Evolutionary conservation across 2,797 vertebrate species (phyloP).

Genomic region (Limnodromus scolopaceus): DNA sequence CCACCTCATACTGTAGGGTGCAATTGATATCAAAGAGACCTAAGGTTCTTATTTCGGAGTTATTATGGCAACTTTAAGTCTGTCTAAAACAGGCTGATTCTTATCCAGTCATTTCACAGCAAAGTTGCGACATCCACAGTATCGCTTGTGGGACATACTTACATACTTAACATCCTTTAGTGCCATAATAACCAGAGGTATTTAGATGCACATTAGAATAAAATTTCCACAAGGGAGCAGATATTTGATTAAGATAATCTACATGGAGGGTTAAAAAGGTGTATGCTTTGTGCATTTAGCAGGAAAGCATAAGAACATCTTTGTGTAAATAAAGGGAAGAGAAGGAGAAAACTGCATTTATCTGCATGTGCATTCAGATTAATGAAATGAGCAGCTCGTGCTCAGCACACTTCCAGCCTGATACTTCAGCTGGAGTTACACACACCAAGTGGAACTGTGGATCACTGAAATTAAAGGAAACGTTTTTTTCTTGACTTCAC

Average conservation of each 20-base stretch:
- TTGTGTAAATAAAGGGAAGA: background rate
- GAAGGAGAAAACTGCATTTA: background rate
- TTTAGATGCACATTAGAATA: background rate
- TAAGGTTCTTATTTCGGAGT: background rate
- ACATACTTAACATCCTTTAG: background rate
- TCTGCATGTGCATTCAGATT: background rate
- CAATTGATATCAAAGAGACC: background rate
- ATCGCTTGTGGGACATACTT: background rate
- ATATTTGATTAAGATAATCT: background rate
- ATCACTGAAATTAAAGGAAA: background rate
- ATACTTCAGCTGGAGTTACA: background rate
- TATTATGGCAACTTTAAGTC: background rate
- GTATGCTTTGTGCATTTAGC: background rate
- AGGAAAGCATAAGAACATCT: background rate
- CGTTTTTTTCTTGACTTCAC: background rate
- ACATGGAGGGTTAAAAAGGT: background rate
- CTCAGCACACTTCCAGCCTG: background rate
- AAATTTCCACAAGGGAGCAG: background rate
- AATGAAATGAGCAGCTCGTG: background rate
- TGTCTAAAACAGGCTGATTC: background rate
- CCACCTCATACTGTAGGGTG: background rate
- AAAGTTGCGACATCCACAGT: background rate
- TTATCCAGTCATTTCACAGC: background rate
- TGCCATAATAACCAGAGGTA: background rate
- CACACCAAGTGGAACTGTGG: background rate